Conservation (phyloP, 2,113 vertebrate species). For the Pseudopipra pipra region DNA sequence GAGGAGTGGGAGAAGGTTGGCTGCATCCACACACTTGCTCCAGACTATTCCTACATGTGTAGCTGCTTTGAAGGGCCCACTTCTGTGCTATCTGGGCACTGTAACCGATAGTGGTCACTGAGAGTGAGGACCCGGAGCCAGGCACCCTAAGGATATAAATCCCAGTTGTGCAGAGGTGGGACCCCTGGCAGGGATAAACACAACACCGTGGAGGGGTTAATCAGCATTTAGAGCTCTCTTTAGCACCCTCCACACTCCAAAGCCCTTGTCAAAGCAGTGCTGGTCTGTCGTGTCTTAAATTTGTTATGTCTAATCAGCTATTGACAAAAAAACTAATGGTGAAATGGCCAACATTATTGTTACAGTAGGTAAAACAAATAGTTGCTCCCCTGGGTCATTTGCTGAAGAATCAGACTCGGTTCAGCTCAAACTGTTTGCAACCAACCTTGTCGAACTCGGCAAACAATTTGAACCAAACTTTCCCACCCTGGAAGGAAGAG, state of each 20-base stretch:
- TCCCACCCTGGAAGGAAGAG: background rate
- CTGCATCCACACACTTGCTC: slow-evolving; percentile 39
- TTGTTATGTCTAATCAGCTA: background rate
- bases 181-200: fast-evolving
- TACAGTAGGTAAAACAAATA: background rate
- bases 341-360: background rate
- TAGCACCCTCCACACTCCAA: background rate
- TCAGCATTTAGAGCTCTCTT: background rate
- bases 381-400: background rate
- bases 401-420: background rate
- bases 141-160: background rate
- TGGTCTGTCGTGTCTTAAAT: background rate
- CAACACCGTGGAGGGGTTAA: background rate
- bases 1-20: slow-evolving; percentile 66
- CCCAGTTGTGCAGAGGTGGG: background rate
- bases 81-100: background rate
- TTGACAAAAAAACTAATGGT: background rate
- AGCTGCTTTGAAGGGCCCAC: slow-evolving; percentile 48
- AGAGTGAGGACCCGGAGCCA: background rate
- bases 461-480: background rate
- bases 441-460: background rate
- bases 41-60: slow-evolving; percentile 40
- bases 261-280: background rate
- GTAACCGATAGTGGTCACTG: background rate
- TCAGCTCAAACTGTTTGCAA: background rate